phyloP scores from a whole-genome alignment of 2,113 vertebrate genomes.

The Fregetta grallaria region DNA sequence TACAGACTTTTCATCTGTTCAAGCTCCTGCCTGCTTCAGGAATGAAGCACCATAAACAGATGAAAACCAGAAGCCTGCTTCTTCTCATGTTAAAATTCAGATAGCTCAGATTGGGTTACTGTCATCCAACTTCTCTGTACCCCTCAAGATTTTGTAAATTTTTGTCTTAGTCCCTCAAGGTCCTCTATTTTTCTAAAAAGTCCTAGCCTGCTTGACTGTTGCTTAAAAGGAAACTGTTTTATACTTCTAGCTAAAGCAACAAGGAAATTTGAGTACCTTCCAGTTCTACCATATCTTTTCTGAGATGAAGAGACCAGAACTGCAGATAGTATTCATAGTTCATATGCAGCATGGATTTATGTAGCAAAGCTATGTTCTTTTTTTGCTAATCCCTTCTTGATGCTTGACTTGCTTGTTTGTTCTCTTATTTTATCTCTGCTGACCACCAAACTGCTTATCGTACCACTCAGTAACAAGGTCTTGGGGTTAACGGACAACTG shows the following conservation, averaged over 20 bases:
- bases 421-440: background rate
- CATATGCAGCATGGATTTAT: background rate
- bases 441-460: background rate
- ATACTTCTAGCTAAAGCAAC: background rate
- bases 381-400: background rate
- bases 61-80: background rate
- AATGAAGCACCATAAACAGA: background rate
- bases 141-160: background rate
- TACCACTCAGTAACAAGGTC: background rate
- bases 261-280: background rate
- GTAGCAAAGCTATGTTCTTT: background rate
- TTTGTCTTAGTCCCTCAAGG: background rate
- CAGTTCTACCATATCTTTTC: background rate
- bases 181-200: background rate
- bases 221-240: background rate
- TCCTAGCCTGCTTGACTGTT: rapidly evolving
- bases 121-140: background rate
- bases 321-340: background rate
- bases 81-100: background rate
- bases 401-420: background rate
- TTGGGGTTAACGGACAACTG: background rate
- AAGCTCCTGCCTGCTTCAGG: background rate
- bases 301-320: background rate
- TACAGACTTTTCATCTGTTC: background rate
- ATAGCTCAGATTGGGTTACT: background rate